Conservation (phyloP, 2,888 invertebrate genomes). For the Ephialtes manifestator region DNA sequence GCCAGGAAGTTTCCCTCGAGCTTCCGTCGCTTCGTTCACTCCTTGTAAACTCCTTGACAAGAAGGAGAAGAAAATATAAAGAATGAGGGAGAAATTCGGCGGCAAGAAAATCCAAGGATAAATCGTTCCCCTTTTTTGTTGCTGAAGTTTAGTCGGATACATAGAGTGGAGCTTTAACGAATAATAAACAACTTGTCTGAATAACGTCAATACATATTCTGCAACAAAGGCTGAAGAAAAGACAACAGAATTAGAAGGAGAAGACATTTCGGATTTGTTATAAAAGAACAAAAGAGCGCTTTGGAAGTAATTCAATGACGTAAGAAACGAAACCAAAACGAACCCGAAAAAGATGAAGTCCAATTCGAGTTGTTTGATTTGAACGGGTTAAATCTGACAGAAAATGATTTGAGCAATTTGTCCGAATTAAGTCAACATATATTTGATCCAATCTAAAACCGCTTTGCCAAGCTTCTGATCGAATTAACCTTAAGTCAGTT, state of each 20-base stretch:
- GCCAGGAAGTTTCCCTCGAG: conserved; percentile 31
- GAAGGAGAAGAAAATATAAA: not conserved
- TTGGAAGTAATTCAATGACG: no score
- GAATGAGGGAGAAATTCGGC: not conserved
- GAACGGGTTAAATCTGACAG: no score
- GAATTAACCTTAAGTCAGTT: conserved; percentile 38
- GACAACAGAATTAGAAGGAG: no score
- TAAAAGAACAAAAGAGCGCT: no score
- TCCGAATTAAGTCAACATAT: not conserved
- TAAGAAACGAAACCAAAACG: no score
- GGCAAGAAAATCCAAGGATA: not conserved
- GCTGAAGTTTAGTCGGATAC: conserved; percentile 8
- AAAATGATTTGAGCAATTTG: no score
- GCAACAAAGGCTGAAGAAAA: not conserved
- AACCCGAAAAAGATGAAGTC: no score
- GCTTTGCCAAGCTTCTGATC: conserved; percentile 44
- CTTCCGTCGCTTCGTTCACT: conserved; percentile 8
- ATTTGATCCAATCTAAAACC: conserved; percentile 11
- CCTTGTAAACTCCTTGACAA: conserved; percentile 32
- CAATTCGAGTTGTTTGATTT: no score
- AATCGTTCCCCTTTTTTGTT: not conserved
- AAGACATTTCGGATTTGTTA: no score
- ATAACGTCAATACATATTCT: not conserved
- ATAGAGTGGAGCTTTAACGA: conserved; percentile 2
- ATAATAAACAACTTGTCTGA: conserved; percentile 16